Percentiles rank a stretch among this genome's conserved stretches.
Conservation (phyloP, 2,113 vertebrate species). For the Edolisoma coerulescens region DNA sequence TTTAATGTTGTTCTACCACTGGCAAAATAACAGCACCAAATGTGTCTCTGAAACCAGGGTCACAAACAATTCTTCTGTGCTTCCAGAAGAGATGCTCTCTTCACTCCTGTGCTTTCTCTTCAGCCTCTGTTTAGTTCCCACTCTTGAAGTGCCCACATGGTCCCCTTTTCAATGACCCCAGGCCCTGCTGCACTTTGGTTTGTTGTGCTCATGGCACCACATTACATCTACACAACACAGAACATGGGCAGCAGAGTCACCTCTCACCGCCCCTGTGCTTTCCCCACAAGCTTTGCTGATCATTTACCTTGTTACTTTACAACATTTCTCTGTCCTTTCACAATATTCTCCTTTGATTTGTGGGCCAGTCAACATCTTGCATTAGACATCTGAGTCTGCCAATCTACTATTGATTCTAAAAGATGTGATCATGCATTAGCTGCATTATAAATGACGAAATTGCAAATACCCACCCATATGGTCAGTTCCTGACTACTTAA, state of each 20-base stretch:
- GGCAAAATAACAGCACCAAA: not conserved
- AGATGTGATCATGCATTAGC: not conserved
- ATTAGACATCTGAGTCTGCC: not conserved
- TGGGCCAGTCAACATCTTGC: not conserved
- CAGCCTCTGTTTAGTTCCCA: not conserved
- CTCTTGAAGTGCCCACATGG: not conserved
- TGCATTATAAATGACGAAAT: not conserved
- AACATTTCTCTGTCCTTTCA: not conserved
- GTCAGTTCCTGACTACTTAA: not conserved
- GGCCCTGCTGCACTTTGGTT: not conserved
- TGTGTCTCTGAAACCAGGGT: not conserved
- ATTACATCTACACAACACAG: not conserved
- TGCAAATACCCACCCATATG: not conserved
- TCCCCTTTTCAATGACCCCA: not conserved
- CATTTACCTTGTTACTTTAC: not conserved
- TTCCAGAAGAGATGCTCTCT: not conserved
- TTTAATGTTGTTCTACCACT: not conserved
- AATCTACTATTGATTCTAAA: slow-evolving; percentile 21
- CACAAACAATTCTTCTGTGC: not conserved
- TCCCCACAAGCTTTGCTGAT: not conserved
- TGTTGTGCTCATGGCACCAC: accelerated
- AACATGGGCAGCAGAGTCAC: not conserved
- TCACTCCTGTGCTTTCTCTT: not conserved
- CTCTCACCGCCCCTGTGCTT: not conserved
- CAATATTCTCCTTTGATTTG: not conserved